These are phyloP conservation scores for Sebastes schlegelii DNA, from an alignment of 2,113 vertebrate species.

Conservation along the genomic window DNA sequence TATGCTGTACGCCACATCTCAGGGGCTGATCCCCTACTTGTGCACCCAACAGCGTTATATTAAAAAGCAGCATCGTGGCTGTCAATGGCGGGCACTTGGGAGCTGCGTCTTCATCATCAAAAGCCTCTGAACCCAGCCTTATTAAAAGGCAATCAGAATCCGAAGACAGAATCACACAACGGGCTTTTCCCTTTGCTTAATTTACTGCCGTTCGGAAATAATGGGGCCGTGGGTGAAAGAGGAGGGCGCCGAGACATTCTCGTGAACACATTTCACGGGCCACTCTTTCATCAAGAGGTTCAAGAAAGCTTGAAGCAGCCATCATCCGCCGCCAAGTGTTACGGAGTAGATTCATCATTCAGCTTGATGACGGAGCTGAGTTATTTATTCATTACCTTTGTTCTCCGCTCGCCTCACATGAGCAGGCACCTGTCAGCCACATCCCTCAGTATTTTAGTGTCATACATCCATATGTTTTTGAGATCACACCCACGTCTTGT, in stretches of 20 bases:
- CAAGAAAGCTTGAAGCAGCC: conserved; percentile 51
- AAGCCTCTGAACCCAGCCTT: conserved; percentile 59
- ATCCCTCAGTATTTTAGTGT: conserved; percentile 47
- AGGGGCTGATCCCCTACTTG: conserved; percentile 17
- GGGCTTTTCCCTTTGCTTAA: conserved; percentile 59
- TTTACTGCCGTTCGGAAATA: conserved; percentile 69
- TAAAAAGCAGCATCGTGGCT: conserved; percentile 48
- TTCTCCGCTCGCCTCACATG: conserved; percentile 52
- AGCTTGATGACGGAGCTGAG: conserved; percentile 60
- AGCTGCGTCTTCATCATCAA: conserved; percentile 63
- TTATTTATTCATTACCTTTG: conserved; percentile 78
- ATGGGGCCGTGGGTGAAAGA: conserved; percentile 42
- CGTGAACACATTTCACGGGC: conserved; percentile 56
- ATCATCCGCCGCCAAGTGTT: conserved; percentile 42
- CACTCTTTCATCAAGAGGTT: conserved; percentile 57
- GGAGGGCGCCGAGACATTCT: conserved; percentile 51
- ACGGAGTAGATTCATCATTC: conserved; percentile 71
- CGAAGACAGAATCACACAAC: conserved; percentile 60
- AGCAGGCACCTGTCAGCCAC: conserved; percentile 47
- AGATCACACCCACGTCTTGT: conserved; percentile 18
- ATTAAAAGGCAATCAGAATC: conserved; percentile 58
- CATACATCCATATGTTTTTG: conserved; percentile 17
- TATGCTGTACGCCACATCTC: conserved; percentile 34
- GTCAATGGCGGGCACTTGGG: conserved; percentile 15
- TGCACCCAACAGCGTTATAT: conserved; percentile 11